These are phyloP conservation scores for Rhinophrynus dorsalis DNA, from an alignment of 2,797 vertebrate genomes.

Conservation along the genomic window DNA sequence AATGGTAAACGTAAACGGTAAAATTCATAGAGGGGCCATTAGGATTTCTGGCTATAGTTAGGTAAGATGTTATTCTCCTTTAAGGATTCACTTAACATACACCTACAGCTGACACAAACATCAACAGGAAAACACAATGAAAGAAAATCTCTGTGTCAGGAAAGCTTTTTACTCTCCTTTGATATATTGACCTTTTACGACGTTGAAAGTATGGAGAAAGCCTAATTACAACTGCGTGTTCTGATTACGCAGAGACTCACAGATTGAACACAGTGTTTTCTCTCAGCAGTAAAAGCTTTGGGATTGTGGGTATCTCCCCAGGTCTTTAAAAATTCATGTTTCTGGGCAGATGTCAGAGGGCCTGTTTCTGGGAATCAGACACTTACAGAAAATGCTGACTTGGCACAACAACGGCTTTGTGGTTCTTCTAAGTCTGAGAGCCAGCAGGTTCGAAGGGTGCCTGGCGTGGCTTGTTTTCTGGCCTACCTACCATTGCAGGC, in stretches of 20 bases:
- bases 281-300: neutral
- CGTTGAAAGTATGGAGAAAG: conserved; percentile 20
- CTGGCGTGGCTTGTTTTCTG: conserved; percentile 2
- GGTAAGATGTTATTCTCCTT: too few species aligned
- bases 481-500: too few species aligned
- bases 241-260: conserved; percentile 3
- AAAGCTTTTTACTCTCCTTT: conserved; percentile 14
- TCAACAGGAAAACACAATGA: neutral
- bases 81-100: conserved; percentile 11
- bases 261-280: too few species aligned
- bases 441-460: neutral
- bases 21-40: too few species aligned
- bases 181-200: conserved; percentile 33
- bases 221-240: conserved; percentile 18
- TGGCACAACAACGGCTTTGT: neutral
- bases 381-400: neutral
- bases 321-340: conserved; percentile 16
- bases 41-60: too few species aligned
- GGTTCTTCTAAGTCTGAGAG: neutral
- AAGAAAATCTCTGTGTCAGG: neutral
- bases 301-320: neutral
- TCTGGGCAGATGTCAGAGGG: neutral
- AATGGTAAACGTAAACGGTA: too few species aligned
- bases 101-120: neutral
- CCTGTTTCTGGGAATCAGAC: neutral